These are phyloP conservation scores for Dissostichus mawsoni DNA, from an alignment of 2,113 vertebrate genomes.

Conservation along the genomic window DNA sequence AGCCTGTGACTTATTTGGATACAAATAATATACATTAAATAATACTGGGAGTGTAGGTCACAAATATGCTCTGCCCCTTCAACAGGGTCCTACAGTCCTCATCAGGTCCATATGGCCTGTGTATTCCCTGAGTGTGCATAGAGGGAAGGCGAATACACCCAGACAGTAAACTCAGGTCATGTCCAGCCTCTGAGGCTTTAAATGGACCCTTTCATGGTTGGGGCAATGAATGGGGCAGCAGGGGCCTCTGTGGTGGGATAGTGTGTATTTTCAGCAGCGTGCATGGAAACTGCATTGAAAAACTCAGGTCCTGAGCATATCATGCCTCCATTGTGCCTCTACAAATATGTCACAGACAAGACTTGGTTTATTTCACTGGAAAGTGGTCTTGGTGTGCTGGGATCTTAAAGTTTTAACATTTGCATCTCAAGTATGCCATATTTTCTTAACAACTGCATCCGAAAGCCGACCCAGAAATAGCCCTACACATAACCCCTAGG, in stretches of 20 bases:
- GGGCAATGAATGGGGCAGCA: conserved; percentile 46
- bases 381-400: neutral
- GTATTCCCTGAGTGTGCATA: conserved; percentile 31
- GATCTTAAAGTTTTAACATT: neutral
- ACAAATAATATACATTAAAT: conserved; percentile 16
- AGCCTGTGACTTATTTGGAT: conserved; percentile 2
- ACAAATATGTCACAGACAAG: conserved; percentile 35
- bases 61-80: conserved; percentile 10
- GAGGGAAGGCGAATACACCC: conserved; percentile 54
- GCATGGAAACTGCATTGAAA: conserved; percentile 57
- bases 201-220: conserved; percentile 74
- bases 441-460: neutral
- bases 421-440: neutral
- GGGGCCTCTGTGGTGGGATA: conserved; percentile 51
- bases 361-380: conserved; percentile 12
- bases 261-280: conserved; percentile 66
- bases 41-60: neutral
- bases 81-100: conserved; percentile 51
- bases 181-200: conserved; percentile 61
- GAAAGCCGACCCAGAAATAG: neutral
- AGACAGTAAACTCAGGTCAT: conserved; percentile 76
- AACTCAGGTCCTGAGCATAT: conserved; percentile 19
- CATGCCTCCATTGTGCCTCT: conserved; percentile 48
- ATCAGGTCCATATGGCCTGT: conserved; percentile 14
- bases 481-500: neutral